Base-by-base conservation (phyloP, 35 echinoderm and acorn worm genomes). In the Ptychodera flava region DNA sequence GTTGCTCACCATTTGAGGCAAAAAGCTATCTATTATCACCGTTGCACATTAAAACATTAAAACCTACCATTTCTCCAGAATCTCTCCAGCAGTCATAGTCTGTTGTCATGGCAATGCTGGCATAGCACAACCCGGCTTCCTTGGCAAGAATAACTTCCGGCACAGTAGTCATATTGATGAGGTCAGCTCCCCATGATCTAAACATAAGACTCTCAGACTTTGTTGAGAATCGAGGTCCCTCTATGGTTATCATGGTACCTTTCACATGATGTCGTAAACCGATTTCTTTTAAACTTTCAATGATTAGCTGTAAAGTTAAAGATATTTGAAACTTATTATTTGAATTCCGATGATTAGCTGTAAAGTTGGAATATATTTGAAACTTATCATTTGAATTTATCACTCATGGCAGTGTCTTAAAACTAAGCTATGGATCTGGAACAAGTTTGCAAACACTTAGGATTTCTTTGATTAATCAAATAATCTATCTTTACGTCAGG, bases 121-220 rank as follows among this genome's bases (percentile, higher is more conserved):
- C 92, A 87, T 98, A 98, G 10, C 87, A 91, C 29, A 94, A 52
- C 16, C 92, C 90, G 36, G 86, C 31, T 79, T 98, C 95, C 76
- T 91, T 94, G 75, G 95, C 95, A 29, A 98, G 87, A 6, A 92
- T 88, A 0, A 98, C 95, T 88, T 98, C 95, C 16, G 95, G 95
- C 16, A 98, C 90, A 14, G 92, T 92, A 22, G 96, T 99, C 96
- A 99, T 99, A 85, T 99, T 99, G 82, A 99, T 99, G 33, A 94
- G 82, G 78, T 99, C 92, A 6, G 85, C 92, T 0, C 87, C 87
- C 88, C 90, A 90, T 38, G 84, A 87, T 15, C 79, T 78, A 81
- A 92, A 99, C 77, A 99, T 82, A 22, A 86, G 90, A 64, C 96
- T 99, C 93, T 99, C 92, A 1, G 96, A 90, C 31, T 88, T 86